Conservation (phyloP, 2,113 vertebrate species). For the Heteronetta atricapilla region DNA sequence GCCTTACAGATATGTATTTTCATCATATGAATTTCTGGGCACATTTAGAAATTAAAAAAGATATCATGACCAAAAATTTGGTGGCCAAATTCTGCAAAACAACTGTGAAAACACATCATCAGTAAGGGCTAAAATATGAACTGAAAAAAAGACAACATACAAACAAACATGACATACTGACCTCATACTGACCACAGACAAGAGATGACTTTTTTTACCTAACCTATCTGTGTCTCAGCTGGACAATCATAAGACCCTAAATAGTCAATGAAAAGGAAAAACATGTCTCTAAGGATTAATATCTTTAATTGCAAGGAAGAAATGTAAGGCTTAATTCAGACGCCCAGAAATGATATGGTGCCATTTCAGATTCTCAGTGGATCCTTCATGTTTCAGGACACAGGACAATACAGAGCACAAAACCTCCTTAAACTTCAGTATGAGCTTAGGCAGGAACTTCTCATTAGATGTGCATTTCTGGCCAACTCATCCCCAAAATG, state of each 20-base stretch:
- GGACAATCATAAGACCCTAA: not conserved
- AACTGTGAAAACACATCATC: not conserved
- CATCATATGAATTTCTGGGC: not conserved
- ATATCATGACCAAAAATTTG: not conserved
- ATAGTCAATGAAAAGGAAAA: rapidly evolving
- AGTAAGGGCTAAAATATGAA: not conserved
- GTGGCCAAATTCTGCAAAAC: not conserved
- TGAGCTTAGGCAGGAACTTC: not conserved
- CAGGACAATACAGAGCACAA: rapidly evolving
- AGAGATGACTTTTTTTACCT: not conserved
- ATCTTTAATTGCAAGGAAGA: not conserved
- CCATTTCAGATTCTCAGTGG: not conserved
- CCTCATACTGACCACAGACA: not conserved
- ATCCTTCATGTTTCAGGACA: too few species aligned
- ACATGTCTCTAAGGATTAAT: rapidly evolving
- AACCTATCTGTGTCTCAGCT: not conserved
- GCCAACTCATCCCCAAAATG: not conserved
- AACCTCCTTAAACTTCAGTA: not conserved
- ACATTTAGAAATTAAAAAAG: not conserved
- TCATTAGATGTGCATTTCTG: rapidly evolving
- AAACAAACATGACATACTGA: rapidly evolving
- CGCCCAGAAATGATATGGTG: rapidly evolving
- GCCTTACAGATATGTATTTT: not conserved
- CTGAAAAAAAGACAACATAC: not conserved
- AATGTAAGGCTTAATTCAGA: not conserved